Evolutionary conservation across 2,888 invertebrate species (phyloP).

Genomic region (Artemia sp.): DNA sequence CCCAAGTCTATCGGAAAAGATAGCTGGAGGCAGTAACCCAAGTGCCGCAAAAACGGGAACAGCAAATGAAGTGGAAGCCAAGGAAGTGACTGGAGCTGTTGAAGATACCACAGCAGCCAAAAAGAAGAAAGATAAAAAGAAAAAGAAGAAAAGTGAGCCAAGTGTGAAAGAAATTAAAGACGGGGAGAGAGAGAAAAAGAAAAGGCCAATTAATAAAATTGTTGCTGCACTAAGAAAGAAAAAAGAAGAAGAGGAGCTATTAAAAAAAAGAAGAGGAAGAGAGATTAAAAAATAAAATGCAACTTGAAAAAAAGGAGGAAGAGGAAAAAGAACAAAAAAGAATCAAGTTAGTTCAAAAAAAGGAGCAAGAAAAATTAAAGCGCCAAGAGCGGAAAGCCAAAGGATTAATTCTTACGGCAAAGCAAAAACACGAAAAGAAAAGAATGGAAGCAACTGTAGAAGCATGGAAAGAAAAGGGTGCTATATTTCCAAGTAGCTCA

Average conservation of each 20-base stretch:
- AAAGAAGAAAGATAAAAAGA: constrained; percentile 60
- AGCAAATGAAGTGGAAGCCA: constrained; percentile 17
- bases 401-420: constrained; percentile 86
- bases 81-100: constrained; percentile 24
- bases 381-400: constrained; percentile 80
- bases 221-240: constrained; percentile 69
- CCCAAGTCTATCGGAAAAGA: too few species aligned
- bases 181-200: constrained; percentile 33
- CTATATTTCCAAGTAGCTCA: constrained; percentile 41
- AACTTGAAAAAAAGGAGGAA: constrained; percentile 49
- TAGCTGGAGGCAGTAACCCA: too few species aligned
- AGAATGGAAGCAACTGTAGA: constrained; percentile 70
- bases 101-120: constrained; percentile 43
- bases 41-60: too few species aligned
- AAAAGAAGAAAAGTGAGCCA: constrained; percentile 32
- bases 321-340: constrained; percentile 38
- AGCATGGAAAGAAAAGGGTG: constrained; percentile 70
- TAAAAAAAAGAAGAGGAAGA: constrained; percentile 58
- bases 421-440: constrained; percentile 82
- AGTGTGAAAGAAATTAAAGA: constrained; percentile 40
- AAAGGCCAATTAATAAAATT: constrained; percentile 66
- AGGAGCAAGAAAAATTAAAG: constrained; percentile 76
- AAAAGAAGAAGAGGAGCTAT: constrained; percentile 71
- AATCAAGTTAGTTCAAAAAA: constrained; percentile 72
- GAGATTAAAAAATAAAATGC: constrained; percentile 53